Percentiles rank a stretch among this genome's conserved stretches.
Conservation (phyloP, 2,888 invertebrate species). For the Digitonthophagus gazella region DNA sequence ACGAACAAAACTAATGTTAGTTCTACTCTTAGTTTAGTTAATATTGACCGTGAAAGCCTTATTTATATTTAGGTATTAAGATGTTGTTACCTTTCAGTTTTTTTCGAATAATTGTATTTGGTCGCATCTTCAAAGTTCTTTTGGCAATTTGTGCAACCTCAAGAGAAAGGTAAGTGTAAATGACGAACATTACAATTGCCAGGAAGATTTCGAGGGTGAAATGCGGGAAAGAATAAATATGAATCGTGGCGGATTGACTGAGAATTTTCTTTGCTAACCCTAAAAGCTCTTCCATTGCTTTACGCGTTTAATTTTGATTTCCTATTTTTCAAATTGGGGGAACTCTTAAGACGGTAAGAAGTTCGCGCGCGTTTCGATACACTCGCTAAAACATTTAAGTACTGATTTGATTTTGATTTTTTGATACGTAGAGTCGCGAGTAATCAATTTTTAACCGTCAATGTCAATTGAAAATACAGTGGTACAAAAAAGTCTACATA, state of each 20-base stretch:
- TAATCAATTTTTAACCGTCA: too few species aligned
- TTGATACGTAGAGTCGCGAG: too few species aligned
- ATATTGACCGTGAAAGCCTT: too few species aligned
- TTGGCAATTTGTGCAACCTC: slow-evolving; percentile 39
- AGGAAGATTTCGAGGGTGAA: slow-evolving; percentile 43
- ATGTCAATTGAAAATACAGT: too few species aligned
- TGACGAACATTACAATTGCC: slow-evolving; percentile 37
- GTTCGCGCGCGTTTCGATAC: neutral
- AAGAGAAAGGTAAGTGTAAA: slow-evolving; percentile 39
- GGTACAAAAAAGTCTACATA: too few species aligned
- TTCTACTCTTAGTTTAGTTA: too few species aligned
- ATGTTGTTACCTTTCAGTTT: slow-evolving; percentile 29
- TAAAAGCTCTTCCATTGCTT: slow-evolving; percentile 31
- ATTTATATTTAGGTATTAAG: neutral
- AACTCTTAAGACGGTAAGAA: neutral
- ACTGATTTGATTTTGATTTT: too few species aligned
- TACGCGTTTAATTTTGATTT: too few species aligned
- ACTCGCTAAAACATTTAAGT: neutral
- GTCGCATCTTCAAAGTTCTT: slow-evolving; percentile 26
- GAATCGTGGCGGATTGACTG: slow-evolving; percentile 40
- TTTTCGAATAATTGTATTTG: slow-evolving; percentile 28
- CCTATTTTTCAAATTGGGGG: neutral
- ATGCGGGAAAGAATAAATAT: slow-evolving; percentile 42
- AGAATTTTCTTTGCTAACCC: slow-evolving; percentile 36
- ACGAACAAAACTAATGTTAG: too few species aligned